Percentiles rank a stretch among this genome's conserved stretches.
phyloP scores from a whole-genome alignment of 1,140 invertebrate genomes.

The Tenebrio molitor region DNA sequence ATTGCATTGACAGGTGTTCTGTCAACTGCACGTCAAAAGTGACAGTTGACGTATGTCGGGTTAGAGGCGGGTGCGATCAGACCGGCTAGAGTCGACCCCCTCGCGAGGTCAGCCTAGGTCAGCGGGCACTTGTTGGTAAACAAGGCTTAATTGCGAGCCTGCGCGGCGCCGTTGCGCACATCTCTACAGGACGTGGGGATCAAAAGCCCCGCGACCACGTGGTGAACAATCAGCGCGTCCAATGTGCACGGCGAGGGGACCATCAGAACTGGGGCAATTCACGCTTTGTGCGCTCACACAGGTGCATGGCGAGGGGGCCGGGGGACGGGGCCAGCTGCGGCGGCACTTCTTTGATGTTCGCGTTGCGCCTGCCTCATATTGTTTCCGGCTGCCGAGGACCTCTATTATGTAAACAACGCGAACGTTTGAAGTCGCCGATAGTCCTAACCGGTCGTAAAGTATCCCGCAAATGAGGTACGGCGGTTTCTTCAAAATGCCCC shows the following conservation, averaged over 20 bases:
- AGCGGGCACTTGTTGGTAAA: slow-evolving; percentile 44
- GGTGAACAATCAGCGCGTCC: slow-evolving; percentile 46
- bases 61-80: too few relatives aligned
- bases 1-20: too few relatives aligned
- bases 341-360: slow-evolving; percentile 61
- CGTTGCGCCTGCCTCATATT: slow-evolving; percentile 65
- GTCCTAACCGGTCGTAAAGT: slow-evolving; percentile 63
- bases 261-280: slow-evolving; percentile 61
- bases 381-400: slow-evolving; percentile 67
- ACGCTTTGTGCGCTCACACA: slow-evolving; percentile 52
- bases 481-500: slow-evolving; percentile 15
- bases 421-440: slow-evolving; percentile 65
- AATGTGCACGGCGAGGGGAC: slow-evolving; percentile 25
- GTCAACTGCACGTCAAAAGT: too few relatives aligned
- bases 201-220: slow-evolving; percentile 55
- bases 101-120: slow-evolving; percentile 40
- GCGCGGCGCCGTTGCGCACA: slow-evolving; percentile 38
- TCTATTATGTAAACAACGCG: slow-evolving; percentile 67
- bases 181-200: slow-evolving; percentile 33
- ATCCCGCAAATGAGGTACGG: slow-evolving; percentile 64
- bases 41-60: too few relatives aligned
- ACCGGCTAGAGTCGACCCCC: too few relatives aligned
- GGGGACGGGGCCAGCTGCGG: slow-evolving; percentile 53
- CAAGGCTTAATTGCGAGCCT: slow-evolving; percentile 43
- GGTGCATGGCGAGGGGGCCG: slow-evolving; percentile 22